A percentile compares a stretch with the other conserved stretches of the same genome.
These are phyloP conservation scores for Harpagifer antarcticus DNA, from an alignment of 2,797 vertebrate species.

Conservation along the genomic window DNA sequence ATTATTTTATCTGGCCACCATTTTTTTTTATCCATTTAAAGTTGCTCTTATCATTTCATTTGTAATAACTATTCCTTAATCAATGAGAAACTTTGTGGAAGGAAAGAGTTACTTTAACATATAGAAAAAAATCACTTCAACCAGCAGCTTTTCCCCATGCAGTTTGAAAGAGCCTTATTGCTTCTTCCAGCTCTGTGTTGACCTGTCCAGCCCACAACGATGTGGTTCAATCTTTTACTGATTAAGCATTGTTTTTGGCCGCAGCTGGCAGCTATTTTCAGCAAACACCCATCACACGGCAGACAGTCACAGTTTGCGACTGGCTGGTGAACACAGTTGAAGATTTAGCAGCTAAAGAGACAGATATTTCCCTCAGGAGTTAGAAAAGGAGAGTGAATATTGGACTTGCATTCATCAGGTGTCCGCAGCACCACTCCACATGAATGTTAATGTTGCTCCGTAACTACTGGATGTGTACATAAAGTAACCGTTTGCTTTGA, in stretches of 20 bases:
- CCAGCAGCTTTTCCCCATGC: neutral
- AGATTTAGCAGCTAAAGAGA: neutral
- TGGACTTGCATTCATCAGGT: neutral
- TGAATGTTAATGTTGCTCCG: neutral
- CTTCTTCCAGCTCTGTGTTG: neutral
- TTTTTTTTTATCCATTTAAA: neutral
- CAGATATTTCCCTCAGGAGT: slow-evolving; percentile 6
- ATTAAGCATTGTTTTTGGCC: neutral
- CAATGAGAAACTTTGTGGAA: neutral
- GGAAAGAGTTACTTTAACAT: neutral
- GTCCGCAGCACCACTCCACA: neutral
- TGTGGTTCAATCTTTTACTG: neutral
- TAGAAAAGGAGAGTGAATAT: slow-evolving; percentile 7
- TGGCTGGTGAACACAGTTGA: neutral
- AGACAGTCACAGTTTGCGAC: neutral
- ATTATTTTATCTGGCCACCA: neutral
- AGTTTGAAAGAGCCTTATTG: neutral
- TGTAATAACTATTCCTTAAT: too few species aligned
- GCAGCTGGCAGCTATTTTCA: neutral
- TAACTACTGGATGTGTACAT: slow-evolving; percentile 4
- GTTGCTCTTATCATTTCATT: neutral
- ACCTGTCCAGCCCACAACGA: neutral
- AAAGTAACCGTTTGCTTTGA: neutral
- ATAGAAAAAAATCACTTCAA: neutral
- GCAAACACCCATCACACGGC: slow-evolving; percentile 3